Evolutionary conservation across 2,888 invertebrate genomes (phyloP).

Genomic region (Hyles lineata): DNA sequence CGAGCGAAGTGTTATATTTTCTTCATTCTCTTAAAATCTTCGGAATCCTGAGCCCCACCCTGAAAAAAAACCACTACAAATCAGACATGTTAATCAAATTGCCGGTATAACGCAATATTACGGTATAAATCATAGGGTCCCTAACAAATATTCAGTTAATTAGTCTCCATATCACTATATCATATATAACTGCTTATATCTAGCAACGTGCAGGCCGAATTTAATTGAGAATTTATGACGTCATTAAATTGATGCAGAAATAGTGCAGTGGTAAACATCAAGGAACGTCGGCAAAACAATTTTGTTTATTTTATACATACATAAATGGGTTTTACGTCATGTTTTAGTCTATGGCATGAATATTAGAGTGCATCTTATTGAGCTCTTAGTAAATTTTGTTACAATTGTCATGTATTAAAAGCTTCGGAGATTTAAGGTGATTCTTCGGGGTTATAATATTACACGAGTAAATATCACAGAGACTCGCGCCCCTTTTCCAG

Average conservation of each 20-base stretch:
- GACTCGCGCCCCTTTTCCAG: too few species aligned
- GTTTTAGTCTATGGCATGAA: too few species aligned
- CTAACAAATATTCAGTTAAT: conserved; percentile 43
- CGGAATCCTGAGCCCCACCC: background rate
- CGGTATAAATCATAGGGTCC: conserved; percentile 29
- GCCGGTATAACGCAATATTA: background rate
- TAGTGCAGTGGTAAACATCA: conserved; percentile 64
- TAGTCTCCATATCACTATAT: conserved; percentile 42
- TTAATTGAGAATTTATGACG: conserved; percentile 79
- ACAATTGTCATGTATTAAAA: too few species aligned
- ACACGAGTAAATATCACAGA: too few species aligned
- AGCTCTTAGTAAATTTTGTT: too few species aligned
- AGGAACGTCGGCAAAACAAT: conserved; percentile 51
- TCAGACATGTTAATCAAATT: background rate
- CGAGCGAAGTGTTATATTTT: background rate
- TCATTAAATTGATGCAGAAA: conserved; percentile 80
- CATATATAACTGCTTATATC: conserved; percentile 47
- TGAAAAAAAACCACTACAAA: conserved; percentile 9
- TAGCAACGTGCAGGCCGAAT: conserved; percentile 56
- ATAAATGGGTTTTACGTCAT: too few species aligned
- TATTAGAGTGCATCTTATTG: too few species aligned
- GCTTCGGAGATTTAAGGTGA: too few species aligned
- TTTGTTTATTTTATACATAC: background rate
- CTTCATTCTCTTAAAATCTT: background rate
- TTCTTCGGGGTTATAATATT: too few species aligned